A percentile compares a stretch with the other conserved stretches of the same genome.
Evolutionary conservation across 2,113 vertebrate species (phyloP).

Genomic region (Vanacampus margaritifer): DNA sequence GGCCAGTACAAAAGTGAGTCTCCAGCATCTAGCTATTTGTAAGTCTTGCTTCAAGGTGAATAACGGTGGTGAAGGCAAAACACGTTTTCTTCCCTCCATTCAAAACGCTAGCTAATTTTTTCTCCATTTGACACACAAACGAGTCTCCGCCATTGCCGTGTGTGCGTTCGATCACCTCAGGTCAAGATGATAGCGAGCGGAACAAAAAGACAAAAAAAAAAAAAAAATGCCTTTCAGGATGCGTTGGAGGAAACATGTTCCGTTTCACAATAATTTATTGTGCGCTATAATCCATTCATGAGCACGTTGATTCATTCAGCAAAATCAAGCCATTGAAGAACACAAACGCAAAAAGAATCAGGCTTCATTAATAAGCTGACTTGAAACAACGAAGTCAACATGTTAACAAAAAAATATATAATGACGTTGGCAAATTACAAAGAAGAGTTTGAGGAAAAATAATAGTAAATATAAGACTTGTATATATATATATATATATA

Average conservation of each 20-base stretch:
- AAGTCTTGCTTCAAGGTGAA: neutral
- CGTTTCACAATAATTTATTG: neutral
- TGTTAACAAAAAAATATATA: no score
- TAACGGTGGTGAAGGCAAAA: neutral
- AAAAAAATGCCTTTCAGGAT: neutral
- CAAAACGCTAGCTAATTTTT: neutral
- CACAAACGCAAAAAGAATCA: neutral
- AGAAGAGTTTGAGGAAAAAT: no score
- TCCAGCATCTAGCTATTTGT: neutral
- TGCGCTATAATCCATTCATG: neutral
- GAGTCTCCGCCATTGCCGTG: neutral
- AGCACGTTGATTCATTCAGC: constrained; percentile 8
- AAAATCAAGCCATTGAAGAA: neutral
- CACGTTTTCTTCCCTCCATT: neutral
- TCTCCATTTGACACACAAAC: neutral
- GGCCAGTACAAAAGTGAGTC: neutral
- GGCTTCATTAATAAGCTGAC: no score
- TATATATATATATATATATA: no score
- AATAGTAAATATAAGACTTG: no score
- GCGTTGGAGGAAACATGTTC: neutral
- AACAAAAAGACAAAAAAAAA: neutral
- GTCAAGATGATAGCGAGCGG: neutral
- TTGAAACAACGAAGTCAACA: no score
- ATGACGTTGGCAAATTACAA: no score
- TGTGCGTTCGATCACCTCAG: neutral